Percentiles rank a stretch among this genome's conserved stretches.
Conservation (phyloP, 92 coral and sea anemone genomes). For the Porites divaricata region DNA sequence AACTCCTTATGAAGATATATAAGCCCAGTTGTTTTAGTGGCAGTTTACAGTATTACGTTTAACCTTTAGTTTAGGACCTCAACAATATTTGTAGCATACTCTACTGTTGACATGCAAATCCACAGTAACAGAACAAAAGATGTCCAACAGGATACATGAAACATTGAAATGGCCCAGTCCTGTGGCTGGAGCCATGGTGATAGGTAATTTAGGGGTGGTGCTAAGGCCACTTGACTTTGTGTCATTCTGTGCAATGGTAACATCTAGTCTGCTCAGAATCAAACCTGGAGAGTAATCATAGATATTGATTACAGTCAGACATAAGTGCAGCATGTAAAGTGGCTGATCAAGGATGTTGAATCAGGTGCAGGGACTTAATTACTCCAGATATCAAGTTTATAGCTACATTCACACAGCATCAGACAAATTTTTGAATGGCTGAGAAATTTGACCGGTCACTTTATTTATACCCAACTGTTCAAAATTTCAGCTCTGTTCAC, state of each 20-base stretch:
- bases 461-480: too few species aligned
- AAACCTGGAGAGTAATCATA: slow-evolving; percentile 4
- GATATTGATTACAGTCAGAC: neutral
- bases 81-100: neutral
- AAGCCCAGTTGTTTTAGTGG: too few species aligned
- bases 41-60: too few species aligned
- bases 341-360: neutral
- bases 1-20: too few species aligned
- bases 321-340: neutral
- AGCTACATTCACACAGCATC: too few species aligned
- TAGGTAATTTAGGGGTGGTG: neutral
- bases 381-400: too few species aligned
- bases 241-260: neutral
- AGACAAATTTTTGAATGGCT: too few species aligned
- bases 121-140: slow-evolving; percentile 28
- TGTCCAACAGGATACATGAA: slow-evolving; percentile 40
- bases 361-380: neutral
- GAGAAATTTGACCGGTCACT: too few species aligned
- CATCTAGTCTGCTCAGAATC: neutral
- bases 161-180: slow-evolving; percentile 45
- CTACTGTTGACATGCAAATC: slow-evolving; percentile 4
- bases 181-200: neutral
- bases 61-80: too few species aligned
- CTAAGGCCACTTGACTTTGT: neutral
- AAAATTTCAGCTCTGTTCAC: too few species aligned